Evolutionary conservation across 1,140 invertebrate species (phyloP), one percentile per base, ranked within the genome.

Genomic region (Ceratina australensis): DNA sequence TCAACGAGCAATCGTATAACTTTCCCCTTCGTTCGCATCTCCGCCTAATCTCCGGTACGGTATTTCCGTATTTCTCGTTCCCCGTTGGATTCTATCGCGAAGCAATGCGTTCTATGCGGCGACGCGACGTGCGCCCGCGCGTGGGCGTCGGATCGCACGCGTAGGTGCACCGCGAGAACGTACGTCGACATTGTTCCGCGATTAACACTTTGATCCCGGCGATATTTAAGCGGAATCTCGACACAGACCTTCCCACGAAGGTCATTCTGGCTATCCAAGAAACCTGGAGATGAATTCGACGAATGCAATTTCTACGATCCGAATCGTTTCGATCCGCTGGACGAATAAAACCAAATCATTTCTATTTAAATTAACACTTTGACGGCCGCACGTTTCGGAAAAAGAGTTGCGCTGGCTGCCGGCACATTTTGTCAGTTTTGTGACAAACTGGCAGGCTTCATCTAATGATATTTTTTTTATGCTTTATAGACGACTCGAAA

Each of bases 151-250:
- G 54, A 66, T 47, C 28, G 42, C 56, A 60, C 49, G 78, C 73
- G 78, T 83, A 69, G 81, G 78, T 75, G 83, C 81, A 74, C 69
- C 47, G 18, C 59, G 66, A 65, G 80, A 80, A 52, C 57, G 63
- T 67, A 42, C 75, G 68, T 63, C 83, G 71, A 69, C 74, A 78
- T 83, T 85, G 82, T 81, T 28, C 49, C 26, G 56, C 72, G 72
- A 78, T 84, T 85, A 81, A 84, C 82, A 69, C 82, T 85, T 84
- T 84, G 82, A 85, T 81, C 79, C 52, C 61, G 33, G 28, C 24
- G 80, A 71, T 74, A 78, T 74, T 72, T 59, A 63, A 60, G 56
- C 47, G 52, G 20, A 56, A 42, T 28, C 72, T 69, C 54, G 64
- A 33, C n/a, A 26, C 16, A 18, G 16, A 10, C 47, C 26, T 54